phyloP scores from a whole-genome alignment of 23 tunicate genomes.

The Pegea sp. region DNA sequence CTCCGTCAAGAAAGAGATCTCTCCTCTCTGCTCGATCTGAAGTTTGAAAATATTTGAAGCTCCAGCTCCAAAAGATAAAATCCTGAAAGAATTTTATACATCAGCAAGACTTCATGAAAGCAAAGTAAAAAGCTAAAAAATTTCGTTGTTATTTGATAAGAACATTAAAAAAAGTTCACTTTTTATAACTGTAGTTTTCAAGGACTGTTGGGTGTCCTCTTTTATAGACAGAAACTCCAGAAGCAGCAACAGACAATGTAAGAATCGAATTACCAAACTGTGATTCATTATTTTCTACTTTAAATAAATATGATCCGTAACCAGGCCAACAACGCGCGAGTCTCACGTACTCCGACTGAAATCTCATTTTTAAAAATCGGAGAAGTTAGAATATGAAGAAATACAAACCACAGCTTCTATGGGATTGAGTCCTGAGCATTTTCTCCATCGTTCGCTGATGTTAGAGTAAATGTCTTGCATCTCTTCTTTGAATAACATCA shows the following conservation, averaged over 20 bases:
- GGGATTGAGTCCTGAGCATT: conserved; percentile 38
- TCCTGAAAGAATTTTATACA: conserved; percentile 20
- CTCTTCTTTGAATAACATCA: conserved; percentile 71
- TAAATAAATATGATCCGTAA: conserved; percentile 53
- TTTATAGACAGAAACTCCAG: conserved; percentile 56
- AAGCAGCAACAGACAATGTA: conserved; percentile 41
- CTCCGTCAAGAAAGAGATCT: conserved; percentile 39
- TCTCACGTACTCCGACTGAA: conserved; percentile 60
- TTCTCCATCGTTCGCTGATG: conserved; percentile 70
- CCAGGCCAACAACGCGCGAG: conserved; percentile 82
- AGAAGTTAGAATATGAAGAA: too few species aligned
- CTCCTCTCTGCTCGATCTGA: conserved; percentile 62
- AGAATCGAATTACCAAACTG: conserved; percentile 48
- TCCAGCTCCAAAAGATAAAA: conserved; percentile 56
- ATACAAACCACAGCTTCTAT: conserved; percentile 68
- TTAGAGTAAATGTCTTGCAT: conserved; percentile 52
- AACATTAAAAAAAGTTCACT: conserved; percentile 13
- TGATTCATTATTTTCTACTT: conserved; percentile 70
- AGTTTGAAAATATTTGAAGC: conserved; percentile 35
- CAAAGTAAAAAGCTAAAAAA: background rate
- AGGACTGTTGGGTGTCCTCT: conserved; percentile 26
- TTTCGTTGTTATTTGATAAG: background rate
- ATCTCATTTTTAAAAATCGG: background rate
- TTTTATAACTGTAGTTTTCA: conserved; percentile 59
- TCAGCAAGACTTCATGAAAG: background rate